A percentile compares a stretch with the other conserved stretches of the same genome.
These are phyloP conservation scores for Unio pictorum DNA, from an alignment of 2,888 invertebrate genomes.

Conservation along the genomic window DNA sequence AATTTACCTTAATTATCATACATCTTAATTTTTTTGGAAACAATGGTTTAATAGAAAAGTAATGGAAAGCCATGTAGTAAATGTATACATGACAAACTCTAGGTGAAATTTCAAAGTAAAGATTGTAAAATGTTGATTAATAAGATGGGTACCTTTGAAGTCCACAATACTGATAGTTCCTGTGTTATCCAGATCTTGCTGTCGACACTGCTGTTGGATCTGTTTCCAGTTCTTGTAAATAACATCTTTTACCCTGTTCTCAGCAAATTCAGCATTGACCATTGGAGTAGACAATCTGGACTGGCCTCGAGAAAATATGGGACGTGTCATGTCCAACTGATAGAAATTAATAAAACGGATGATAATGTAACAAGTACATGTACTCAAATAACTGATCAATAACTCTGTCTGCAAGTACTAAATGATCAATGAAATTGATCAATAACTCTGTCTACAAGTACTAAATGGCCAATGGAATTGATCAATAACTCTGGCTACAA, in stretches of 20 bases:
- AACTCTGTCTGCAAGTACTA: no score
- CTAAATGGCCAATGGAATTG: no score
- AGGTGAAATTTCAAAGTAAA: not conserved
- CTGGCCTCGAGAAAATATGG: conserved; percentile 29
- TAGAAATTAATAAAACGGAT: conserved; percentile 3
- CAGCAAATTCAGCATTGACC: conserved; percentile 65
- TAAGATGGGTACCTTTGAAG: conserved; percentile 55
- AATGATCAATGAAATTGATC: no score
- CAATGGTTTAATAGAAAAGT: no score
- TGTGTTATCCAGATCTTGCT: conserved; percentile 55
- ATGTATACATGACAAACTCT: not conserved
- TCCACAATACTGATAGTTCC: conserved; percentile 59
- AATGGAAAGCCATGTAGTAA: not conserved
- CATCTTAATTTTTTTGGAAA: no score
- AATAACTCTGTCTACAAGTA: no score
- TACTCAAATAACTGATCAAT: no score
- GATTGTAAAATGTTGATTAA: not conserved
- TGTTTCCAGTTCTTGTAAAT: conserved; percentile 65
- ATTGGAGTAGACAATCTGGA: conserved; percentile 57
- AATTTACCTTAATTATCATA: no score
- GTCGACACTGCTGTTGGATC: conserved; percentile 63
- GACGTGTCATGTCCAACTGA: conserved; percentile 37
- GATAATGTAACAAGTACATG: no score
- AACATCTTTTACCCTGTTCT: conserved; percentile 51
- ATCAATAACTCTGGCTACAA: no score